Conservation (phyloP, 2,797 vertebrate genomes). For the Halcyon smyrnensis region DNA sequence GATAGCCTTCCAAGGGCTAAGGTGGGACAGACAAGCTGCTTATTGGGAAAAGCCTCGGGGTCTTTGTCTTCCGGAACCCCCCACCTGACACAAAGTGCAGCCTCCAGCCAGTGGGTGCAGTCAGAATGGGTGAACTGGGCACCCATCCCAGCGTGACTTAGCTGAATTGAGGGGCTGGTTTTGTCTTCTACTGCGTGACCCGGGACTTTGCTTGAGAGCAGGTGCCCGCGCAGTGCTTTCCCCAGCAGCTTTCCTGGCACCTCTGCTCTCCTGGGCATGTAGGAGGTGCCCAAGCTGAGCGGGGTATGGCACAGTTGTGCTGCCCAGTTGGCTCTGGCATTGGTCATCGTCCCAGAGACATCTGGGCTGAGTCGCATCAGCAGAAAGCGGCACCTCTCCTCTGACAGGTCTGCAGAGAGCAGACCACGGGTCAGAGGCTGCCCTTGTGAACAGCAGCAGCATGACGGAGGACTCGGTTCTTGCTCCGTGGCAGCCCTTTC, state of each 20-base stretch:
- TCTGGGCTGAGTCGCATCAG: background rate
- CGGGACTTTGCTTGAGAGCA: background rate
- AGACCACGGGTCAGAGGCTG: accelerated
- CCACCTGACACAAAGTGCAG: background rate
- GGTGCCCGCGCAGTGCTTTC: accelerated
- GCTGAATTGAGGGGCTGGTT: background rate
- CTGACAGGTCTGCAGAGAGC: background rate
- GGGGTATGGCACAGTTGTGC: background rate
- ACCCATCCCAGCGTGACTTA: background rate
- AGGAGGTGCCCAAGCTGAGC: background rate
- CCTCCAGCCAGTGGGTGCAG: background rate
- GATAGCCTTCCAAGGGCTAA: background rate
- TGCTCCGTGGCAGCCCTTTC: background rate
- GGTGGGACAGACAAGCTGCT: background rate
- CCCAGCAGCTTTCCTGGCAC: background rate
- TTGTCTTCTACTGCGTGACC: background rate
- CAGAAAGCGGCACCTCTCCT: background rate
- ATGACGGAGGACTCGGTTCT: accelerated
- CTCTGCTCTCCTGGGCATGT: background rate
- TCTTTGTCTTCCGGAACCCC: background rate
- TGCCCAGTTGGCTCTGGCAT: background rate
- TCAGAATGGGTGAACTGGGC: background rate
- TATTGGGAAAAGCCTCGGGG: background rate
- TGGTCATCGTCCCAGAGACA: background rate
- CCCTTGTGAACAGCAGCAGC: background rate